Evolutionary conservation across 2,113 vertebrate genomes (phyloP).

Genomic region (Anhinga anhinga): DNA sequence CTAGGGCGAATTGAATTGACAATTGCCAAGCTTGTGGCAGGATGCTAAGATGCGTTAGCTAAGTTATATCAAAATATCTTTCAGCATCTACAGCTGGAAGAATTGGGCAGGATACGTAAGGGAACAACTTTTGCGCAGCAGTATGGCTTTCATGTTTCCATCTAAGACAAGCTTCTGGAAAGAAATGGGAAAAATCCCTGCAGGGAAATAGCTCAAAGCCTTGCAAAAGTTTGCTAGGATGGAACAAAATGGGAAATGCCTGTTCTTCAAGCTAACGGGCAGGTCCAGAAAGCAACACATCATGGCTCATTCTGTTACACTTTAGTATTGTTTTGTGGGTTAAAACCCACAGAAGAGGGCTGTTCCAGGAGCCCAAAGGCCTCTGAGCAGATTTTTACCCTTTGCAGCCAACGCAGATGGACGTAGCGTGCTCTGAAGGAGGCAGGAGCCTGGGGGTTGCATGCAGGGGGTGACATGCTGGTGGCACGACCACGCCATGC

Average conservation of each 20-base stretch:
- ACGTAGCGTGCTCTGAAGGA: background rate
- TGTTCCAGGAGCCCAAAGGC: background rate
- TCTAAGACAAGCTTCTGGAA: background rate
- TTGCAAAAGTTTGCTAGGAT: background rate
- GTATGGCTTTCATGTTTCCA: background rate
- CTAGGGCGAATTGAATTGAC: background rate
- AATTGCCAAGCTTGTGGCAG: rapidly evolving
- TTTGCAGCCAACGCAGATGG: background rate
- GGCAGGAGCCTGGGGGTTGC: background rate
- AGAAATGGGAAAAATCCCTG: background rate
- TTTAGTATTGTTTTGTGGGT: background rate
- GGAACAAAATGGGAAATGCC: background rate
- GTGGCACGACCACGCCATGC: background rate
- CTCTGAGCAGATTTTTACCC: background rate
- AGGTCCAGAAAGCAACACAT: background rate
- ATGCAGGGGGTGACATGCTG: background rate
- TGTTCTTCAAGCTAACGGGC: background rate
- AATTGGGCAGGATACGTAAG: rapidly evolving
- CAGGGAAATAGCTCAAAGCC: background rate
- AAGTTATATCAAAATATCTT: background rate
- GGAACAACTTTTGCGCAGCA: background rate
- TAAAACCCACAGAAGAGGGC: background rate
- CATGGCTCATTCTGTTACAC: background rate
- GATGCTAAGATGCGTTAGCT: background rate
- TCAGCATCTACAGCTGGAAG: background rate